Percentiles rank a stretch among this genome's conserved stretches.
phyloP scores from a whole-genome alignment of 2,888 invertebrate genomes.

The Lasiommata megera region DNA sequence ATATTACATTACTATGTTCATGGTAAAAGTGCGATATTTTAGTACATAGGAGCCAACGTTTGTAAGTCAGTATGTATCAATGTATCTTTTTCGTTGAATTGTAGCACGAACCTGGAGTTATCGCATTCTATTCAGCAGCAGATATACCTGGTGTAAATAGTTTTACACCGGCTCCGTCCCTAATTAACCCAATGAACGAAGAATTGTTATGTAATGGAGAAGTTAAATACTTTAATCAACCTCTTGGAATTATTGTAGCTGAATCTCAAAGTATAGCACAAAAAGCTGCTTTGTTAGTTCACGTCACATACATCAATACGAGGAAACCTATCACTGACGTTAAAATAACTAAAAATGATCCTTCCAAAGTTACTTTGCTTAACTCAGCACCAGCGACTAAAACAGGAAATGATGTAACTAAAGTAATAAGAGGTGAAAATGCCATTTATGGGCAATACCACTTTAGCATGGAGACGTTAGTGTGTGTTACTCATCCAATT shows the following conservation, averaged over 20 bases:
- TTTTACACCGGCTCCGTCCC: constrained; percentile 54
- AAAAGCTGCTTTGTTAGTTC: constrained; percentile 78
- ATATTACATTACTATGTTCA: no score
- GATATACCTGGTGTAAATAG: constrained; percentile 86
- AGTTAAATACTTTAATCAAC: constrained; percentile 52
- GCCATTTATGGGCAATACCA: constrained; percentile 84
- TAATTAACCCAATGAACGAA: constrained; percentile 44
- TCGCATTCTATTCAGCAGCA: constrained; percentile 81
- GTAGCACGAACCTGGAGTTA: constrained; percentile 82
- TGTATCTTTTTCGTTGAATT: neutral
- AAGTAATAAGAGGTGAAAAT: constrained; percentile 71
- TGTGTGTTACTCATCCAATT: constrained; percentile 81
- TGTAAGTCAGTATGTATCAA: no score
- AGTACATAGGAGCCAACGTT: no score
- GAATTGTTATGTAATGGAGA: constrained; percentile 58
- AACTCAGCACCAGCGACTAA: constrained; percentile 41
- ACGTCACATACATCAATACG: constrained; percentile 71
- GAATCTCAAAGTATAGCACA: constrained; percentile 75
- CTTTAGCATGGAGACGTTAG: constrained; percentile 86
- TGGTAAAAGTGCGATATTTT: no score
- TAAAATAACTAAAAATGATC: constrained; percentile 40
- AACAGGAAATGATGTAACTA: constrained; percentile 54
- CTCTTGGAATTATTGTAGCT: constrained; percentile 78
- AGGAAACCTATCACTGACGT: constrained; percentile 50
- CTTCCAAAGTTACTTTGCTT: constrained; percentile 36